These are phyloP conservation scores for Vanessa cardui DNA, from an alignment of 2,888 invertebrate genomes.

Conservation along the genomic window DNA sequence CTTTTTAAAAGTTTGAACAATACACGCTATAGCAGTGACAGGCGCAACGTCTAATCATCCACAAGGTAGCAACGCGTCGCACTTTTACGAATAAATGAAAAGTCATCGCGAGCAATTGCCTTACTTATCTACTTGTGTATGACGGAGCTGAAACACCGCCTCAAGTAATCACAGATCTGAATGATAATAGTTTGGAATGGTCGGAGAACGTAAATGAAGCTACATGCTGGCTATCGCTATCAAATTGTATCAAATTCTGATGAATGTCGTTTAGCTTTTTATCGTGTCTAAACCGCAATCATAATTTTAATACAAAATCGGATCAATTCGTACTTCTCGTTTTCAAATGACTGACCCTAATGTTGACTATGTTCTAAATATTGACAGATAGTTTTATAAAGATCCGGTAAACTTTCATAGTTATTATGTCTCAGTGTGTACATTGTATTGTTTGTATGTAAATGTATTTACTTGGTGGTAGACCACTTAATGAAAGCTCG, in stretches of 20 bases:
- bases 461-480: no score
- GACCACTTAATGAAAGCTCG: no score
- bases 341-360: constrained; percentile 4
- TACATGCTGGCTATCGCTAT: constrained; percentile 14
- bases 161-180: constrained; percentile 34
- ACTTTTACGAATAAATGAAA: constrained; percentile 49
- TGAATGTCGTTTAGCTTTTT: constrained; percentile 27
- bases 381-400: background rate
- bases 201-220: constrained; percentile 14
- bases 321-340: constrained; percentile 8
- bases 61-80: constrained; percentile 38
- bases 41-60: constrained; percentile 36
- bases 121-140: constrained; percentile 52
- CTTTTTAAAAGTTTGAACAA: constrained; percentile 14
- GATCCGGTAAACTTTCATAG: background rate
- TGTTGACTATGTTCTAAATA: background rate
- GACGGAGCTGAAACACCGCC: constrained; percentile 41
- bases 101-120: constrained; percentile 56
- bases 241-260: constrained; percentile 27
- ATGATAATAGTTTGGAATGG: constrained; percentile 32
- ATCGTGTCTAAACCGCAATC: constrained; percentile 29
- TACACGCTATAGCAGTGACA: constrained; percentile 21
- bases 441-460: no score
- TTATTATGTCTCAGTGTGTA: background rate
- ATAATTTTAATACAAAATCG: constrained; percentile 20